These are phyloP conservation scores for Ricordea florida DNA, from an alignment of 92 coral and sea anemone genomes.

Conservation along the genomic window DNA sequence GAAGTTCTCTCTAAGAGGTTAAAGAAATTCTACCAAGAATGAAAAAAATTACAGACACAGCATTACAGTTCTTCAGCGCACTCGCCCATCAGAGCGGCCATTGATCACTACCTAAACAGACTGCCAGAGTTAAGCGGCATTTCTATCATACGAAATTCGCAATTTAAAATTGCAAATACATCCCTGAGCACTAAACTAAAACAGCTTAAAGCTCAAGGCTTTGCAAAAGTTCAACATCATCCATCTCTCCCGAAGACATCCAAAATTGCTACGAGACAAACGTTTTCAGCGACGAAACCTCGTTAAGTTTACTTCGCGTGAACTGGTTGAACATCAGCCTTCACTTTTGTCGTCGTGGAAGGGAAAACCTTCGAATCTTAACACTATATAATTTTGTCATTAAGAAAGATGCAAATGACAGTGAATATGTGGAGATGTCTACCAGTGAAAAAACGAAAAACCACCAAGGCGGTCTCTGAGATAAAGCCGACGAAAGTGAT, in stretches of 20 bases:
- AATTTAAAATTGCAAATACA: slow-evolving; percentile 24
- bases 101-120: too few relatives aligned
- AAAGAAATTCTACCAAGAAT: too few relatives aligned
- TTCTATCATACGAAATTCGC: slow-evolving; percentile 17
- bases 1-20: too few relatives aligned
- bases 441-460: slow-evolving; percentile 45
- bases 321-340: slow-evolving; percentile 57
- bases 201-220: slow-evolving; percentile 24
- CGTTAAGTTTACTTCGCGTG: slow-evolving; percentile 33
- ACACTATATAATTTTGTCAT: slow-evolving; percentile 49
- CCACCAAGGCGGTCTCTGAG: slow-evolving; percentile 49
- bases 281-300: slow-evolving; percentile 50
- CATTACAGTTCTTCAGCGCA: too few relatives aligned
- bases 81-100: too few relatives aligned
- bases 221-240: slow-evolving; percentile 35
- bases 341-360: slow-evolving; percentile 45
- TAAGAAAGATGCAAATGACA: slow-evolving; percentile 50
- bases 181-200: slow-evolving; percentile 36
- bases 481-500: slow-evolving; percentile 56
- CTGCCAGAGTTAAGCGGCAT: too few relatives aligned
- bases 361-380: slow-evolving; percentile 48
- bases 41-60: too few relatives aligned
- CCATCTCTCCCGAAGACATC: slow-evolving; percentile 45
- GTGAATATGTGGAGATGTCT: slow-evolving; percentile 57
- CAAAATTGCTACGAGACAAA: slow-evolving; percentile 56